A percentile compares a stretch with the other conserved stretches of the same genome.
phyloP scores from a whole-genome alignment of 2,888 invertebrate species.

The Molanna angustata region DNA sequence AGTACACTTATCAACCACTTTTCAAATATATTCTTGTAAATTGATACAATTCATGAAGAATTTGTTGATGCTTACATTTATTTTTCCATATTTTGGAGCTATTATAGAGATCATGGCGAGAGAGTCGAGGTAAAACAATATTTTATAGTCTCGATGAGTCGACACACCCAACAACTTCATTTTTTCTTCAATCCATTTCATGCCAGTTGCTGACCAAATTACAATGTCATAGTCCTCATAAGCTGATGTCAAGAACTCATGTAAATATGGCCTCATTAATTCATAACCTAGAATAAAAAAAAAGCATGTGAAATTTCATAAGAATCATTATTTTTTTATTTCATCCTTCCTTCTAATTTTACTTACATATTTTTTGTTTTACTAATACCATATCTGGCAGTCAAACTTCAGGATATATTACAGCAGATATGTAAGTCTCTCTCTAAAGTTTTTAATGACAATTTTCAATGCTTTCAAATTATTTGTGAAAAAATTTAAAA shows the following conservation, averaged over 20 bases:
- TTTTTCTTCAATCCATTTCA: slow-evolving; percentile 98
- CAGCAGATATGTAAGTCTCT: too few relatives aligned
- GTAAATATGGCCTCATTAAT: slow-evolving; percentile 91
- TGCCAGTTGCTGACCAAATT: slow-evolving; percentile 97
- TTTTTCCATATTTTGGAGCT: slow-evolving; percentile 84
- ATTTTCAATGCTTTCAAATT: too few relatives aligned
- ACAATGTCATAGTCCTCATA: slow-evolving; percentile 93
- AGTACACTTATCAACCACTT: neutral
- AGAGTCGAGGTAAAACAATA: slow-evolving; percentile 88
- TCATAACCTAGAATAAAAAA: slow-evolving; percentile 62
- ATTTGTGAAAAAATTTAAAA: too few relatives aligned
- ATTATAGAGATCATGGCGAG: slow-evolving; percentile 95
- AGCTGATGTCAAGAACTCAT: slow-evolving; percentile 86
- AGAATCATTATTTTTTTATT: too few relatives aligned
- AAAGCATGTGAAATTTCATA: too few relatives aligned
- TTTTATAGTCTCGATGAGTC: slow-evolving; percentile 80
- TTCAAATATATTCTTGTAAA: neutral
- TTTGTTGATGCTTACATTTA: slow-evolving; percentile 64
- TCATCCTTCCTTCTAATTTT: too few relatives aligned
- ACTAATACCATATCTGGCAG: neutral
- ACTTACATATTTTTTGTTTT: neutral
- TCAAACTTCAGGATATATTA: too few relatives aligned
- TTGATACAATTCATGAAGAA: neutral
- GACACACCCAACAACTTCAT: slow-evolving; percentile 90
- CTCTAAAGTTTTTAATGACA: too few relatives aligned